A percentile compares a stretch with the other conserved stretches of the same genome.
phyloP scores from a whole-genome alignment of 1,140 invertebrate genomes.

The Tetranychus urticae region DNA sequence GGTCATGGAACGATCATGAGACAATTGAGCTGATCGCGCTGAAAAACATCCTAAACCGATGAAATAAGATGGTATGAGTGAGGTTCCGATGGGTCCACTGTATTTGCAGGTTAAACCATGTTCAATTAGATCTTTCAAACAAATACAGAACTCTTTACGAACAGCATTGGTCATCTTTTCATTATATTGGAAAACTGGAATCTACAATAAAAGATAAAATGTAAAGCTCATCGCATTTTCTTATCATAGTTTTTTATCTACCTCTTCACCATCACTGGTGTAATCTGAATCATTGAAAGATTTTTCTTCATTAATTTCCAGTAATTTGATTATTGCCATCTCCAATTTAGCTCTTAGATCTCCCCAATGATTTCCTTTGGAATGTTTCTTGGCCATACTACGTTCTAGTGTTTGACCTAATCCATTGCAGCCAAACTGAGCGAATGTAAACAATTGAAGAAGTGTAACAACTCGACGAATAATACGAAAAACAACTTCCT shows the following conservation, averaged over 20 bases:
- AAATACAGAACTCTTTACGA: slow-evolving; percentile 64
- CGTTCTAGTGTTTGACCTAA: slow-evolving; percentile 31
- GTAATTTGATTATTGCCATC: slow-evolving; percentile 54
- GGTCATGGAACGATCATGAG: slow-evolving; percentile 23
- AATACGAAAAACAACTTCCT: slow-evolving; percentile 33
- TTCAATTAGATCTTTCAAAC: slow-evolving; percentile 69
- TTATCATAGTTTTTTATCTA: neutral
- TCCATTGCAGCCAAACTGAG: slow-evolving; percentile 55
- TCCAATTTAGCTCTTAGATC: slow-evolving; percentile 78
- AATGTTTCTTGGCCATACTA: slow-evolving; percentile 59
- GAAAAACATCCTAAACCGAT: slow-evolving; percentile 55
- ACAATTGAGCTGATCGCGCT: slow-evolving; percentile 22
- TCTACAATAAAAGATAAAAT: neutral
- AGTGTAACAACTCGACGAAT: slow-evolving; percentile 61
- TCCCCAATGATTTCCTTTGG: slow-evolving; percentile 68
- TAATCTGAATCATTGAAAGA: slow-evolving; percentile 29
- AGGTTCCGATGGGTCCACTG: neutral
- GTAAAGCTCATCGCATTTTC: neutral
- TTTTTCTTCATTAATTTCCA: slow-evolving; percentile 20
- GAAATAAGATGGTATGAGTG: neutral
- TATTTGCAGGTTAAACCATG: slow-evolving; percentile 49
- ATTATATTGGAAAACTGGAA: slow-evolving; percentile 30
- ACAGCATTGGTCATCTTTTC: slow-evolving; percentile 59
- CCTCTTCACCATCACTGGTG: slow-evolving; percentile 34
- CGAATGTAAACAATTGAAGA: slow-evolving; percentile 71